phyloP scores from a whole-genome alignment of 2,113 vertebrate species.

The Copsychus sechellarum region DNA sequence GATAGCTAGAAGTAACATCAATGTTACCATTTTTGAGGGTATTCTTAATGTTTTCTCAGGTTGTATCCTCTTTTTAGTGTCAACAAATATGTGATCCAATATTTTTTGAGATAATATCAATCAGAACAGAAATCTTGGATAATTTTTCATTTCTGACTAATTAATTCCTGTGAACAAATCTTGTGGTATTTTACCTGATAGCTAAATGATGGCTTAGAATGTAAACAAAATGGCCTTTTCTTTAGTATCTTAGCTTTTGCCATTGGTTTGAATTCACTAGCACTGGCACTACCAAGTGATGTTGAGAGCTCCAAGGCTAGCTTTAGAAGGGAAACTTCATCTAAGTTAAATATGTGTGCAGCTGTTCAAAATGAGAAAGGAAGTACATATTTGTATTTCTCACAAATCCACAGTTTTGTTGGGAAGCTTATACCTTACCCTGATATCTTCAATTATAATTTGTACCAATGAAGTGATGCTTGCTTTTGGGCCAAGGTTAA shows the following conservation, averaged over 20 bases:
- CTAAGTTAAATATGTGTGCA: not conserved
- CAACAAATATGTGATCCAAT: not conserved
- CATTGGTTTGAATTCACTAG: not conserved
- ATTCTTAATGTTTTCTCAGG: not conserved
- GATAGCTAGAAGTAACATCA: not conserved
- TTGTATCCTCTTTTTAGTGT: not conserved
- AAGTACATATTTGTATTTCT: rapidly evolving
- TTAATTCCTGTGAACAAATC: not conserved
- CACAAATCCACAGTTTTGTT: not conserved
- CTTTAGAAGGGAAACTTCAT: not conserved
- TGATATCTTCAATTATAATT: not conserved
- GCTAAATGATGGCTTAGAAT: not conserved
- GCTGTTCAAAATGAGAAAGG: not conserved
- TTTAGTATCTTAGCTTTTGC: not conserved
- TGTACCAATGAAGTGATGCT: not conserved
- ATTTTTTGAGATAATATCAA: not conserved
- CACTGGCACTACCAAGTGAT: not conserved
- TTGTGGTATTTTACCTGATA: not conserved
- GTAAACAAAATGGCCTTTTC: not conserved
- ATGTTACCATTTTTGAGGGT: not conserved
- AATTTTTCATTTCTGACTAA: not conserved
- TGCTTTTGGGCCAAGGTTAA: conserved; percentile 9
- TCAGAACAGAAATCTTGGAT: not conserved
- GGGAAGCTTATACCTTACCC: not conserved
- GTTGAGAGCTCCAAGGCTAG: not conserved